phyloP scores from a whole-genome alignment of 2,888 invertebrate genomes.

The Trissolcus japonicus region DNA sequence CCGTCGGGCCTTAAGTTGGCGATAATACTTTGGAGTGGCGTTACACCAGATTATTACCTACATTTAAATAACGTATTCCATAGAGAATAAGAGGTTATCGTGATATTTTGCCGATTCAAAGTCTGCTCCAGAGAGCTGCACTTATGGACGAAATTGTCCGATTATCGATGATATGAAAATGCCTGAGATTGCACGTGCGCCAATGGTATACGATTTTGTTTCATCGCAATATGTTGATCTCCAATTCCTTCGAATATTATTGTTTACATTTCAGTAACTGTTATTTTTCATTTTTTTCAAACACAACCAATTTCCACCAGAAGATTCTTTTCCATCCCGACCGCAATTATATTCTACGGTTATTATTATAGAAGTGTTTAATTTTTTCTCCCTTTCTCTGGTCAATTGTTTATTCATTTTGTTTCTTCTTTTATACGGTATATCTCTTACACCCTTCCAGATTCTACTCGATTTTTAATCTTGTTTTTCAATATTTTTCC shows the following conservation, averaged over 20 bases:
- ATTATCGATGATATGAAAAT: slow-evolving; percentile 28
- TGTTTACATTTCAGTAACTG: slow-evolving; percentile 1
- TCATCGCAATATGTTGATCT: slow-evolving; percentile 8
- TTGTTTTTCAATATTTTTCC: no score
- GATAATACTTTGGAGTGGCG: slow-evolving; percentile 42
- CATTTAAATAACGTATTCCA: slow-evolving; percentile 25
- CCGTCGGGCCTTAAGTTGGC: slow-evolving; percentile 22
- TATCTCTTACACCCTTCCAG: no score
- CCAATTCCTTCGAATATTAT: no score
- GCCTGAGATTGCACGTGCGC: not conserved
- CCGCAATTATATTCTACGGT: no score
- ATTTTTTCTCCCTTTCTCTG: no score
- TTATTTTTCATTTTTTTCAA: not conserved
- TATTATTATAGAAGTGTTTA: not conserved
- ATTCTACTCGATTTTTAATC: no score
- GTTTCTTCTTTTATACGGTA: no score
- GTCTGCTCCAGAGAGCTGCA: slow-evolving; percentile 11
- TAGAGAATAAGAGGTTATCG: slow-evolving; percentile 37
- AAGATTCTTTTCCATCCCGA: no score
- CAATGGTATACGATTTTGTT: slow-evolving; percentile 30
- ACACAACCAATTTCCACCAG: not conserved
- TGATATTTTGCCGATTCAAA: slow-evolving; percentile 34
- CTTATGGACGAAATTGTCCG: slow-evolving; percentile 8
- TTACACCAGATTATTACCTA: slow-evolving; percentile 48
- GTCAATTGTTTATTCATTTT: no score